Evolutionary conservation across 35 echinoderm and acorn worm genomes (phyloP).

Genomic region (Strongylocentrotus purpuratus): DNA sequence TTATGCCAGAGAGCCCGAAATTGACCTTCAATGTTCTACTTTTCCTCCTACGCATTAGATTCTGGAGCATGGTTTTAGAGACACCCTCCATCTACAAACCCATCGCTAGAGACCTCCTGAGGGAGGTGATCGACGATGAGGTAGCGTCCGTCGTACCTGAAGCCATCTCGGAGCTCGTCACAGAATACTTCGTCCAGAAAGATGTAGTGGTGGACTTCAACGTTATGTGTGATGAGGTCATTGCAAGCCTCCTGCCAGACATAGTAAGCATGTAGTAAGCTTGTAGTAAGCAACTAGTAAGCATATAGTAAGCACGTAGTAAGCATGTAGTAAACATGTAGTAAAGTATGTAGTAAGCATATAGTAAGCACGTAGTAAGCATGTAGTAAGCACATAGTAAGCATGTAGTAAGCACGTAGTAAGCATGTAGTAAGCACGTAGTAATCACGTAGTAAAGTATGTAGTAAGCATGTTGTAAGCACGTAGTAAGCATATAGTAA

Average conservation of each 20-base stretch:
- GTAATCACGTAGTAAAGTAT: too few species aligned
- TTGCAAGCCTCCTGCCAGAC: conserved; percentile 14
- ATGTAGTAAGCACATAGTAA: too few species aligned
- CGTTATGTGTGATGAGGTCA: neutral
- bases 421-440: too few species aligned
- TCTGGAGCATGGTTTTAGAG: conserved; percentile 16
- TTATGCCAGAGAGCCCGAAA: too few species aligned
- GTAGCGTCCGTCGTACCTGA: neutral
- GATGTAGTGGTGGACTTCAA: conserved; percentile 31
- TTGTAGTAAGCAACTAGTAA: too few species aligned
- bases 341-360: too few species aligned
- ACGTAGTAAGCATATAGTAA: conserved; percentile 28
- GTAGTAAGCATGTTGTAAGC: conserved; percentile 1
- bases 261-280: conserved; percentile 14
- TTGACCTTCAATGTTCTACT: too few species aligned
- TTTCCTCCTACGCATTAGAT: neutral
- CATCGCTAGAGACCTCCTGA: conserved; percentile 15
- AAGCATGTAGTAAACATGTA: too few species aligned
- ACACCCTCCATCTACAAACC: conserved; percentile 27
- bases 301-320: too few species aligned
- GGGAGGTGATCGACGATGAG: conserved; percentile 2
- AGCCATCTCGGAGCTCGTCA: neutral
- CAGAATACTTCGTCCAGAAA: conserved; percentile 35
- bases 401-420: too few species aligned
- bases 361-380: too few species aligned